Evolutionary conservation across 2,888 invertebrate species (phyloP), one percentile per base, ranked within the genome.

Genomic region (Ichneumoninae sp.): DNA sequence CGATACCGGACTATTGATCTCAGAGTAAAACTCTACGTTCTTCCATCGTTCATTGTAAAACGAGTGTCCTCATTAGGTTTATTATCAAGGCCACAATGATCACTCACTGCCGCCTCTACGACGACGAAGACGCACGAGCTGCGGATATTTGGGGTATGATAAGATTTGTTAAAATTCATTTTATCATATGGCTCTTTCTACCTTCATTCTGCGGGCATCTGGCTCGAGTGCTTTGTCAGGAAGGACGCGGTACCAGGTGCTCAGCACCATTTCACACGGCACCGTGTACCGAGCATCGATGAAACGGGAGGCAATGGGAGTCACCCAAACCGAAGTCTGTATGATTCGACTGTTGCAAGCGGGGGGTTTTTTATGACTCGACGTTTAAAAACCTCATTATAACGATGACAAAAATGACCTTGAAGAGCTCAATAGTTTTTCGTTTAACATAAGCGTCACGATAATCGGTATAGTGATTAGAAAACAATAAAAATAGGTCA

Each of bases 51-150:
- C 36, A 71, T 71, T 66, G 52, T 22, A 44, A 22, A 40, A 54
- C 76, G 60, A 30, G 16, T 19, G 80, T 52, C 76, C 71, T 54
- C 77, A 66, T 80, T 80, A 70, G 69, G 77, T 50, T 83, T 83
- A 72, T 77, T 83, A 80, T 83, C 77, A 83, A 80, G 72, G 80
- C 75, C 72, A 77, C 54, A 77, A 69, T 22, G 44, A 30, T 54
- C 54, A 33, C n/a, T 13, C 47, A n/a, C 50, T 74, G 62, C 30
- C 62, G 62, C n/a, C 62, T 65, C 36, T 50, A 50, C 50, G 19
- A 47, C 36, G 13, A 22, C 65, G 13, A 19, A 47, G 44, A 16
- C 3, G 44, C 10, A 16, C 26, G 40, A 47, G 22, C 50, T 47
- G 47, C 19, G 13, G 44, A 13, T 44, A 16, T 30, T 33, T n/a